Base-by-base conservation (phyloP, 2,797 vertebrate species). In the Atherinosoma microstoma region DNA sequence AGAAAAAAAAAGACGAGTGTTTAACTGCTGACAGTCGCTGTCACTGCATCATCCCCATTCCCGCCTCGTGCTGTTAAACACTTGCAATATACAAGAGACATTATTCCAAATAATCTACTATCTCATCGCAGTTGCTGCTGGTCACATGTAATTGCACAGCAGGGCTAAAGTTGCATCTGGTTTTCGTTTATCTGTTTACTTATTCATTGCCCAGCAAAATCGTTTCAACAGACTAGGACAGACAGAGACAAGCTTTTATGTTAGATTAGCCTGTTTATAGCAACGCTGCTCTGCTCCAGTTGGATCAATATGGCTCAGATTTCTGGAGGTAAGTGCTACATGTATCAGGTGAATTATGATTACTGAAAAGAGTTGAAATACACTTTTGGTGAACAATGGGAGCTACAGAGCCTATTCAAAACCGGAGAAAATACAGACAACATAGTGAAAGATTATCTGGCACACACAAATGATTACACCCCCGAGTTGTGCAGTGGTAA, bases 131-230 rank as follows among this genome's bases (percentile, higher is more conserved):
- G 58, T 36, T 75, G 78, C 87, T 72, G 78, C 45, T 70, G 61
- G 58, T 67, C 22, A 35, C 64, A 63, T 75, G 78, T 34, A 60
- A 76, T 80, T 69, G 65, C 76, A 64, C 38, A 22, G 60, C 66
- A 9, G 77, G 70, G 78, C 80, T 16, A n/a, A 78, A 56, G 15
- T 57, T n/a, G 64, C 38, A 81, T 86, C 80, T 76, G 73, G 64
- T 65, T 87, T 86, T 86, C 76, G 84, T 92, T 91, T 87, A 84
- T 22, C 89, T 90, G 80, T 92, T 93, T 93, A 91, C 91, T 89
- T 93, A 91, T 93, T 94, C 90, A 92, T 91, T 79, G 91, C 86
- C 86, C 71, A 78, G 81, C 84, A 90, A 88, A 92, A 94, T 88
- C 68, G 69, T 86, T 87, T 84, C 85, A 85, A 86, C 84, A 83